phyloP scores from a whole-genome alignment of 1,140 invertebrate genomes.

The Akabosia matsudoensis region DNA sequence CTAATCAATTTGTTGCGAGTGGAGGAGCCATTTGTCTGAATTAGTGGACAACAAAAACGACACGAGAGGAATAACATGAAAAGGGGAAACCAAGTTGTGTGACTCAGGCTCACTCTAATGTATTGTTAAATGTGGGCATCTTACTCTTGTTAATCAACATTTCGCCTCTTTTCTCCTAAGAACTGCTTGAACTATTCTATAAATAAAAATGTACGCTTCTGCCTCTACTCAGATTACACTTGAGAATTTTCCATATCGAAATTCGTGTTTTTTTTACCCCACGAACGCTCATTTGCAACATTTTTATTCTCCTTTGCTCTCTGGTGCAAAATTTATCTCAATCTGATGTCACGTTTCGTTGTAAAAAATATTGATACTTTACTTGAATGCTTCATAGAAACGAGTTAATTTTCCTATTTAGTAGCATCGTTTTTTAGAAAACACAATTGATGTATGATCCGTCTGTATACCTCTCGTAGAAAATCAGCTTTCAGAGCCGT shows the following conservation, averaged over 20 bases:
- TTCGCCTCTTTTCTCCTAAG: conserved; percentile 1
- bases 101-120: conserved; percentile 14
- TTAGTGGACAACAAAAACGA: conserved; percentile 45
- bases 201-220: background rate
- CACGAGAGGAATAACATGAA: background rate
- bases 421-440: background rate
- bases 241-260: background rate
- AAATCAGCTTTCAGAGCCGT: too few relatives aligned
- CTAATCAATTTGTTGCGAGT: conserved; percentile 46
- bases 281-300: conserved; percentile 23
- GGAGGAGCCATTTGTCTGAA: conserved; percentile 48
- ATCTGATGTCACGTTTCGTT: conserved; percentile 29
- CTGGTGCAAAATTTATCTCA: conserved; percentile 47
- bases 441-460: too few relatives aligned
- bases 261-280: too few relatives aligned
- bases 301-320: conserved; percentile 43
- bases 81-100: conserved; percentile 13
- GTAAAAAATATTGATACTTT: background rate
- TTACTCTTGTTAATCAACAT: conserved; percentile 14
- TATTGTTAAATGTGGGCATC: conserved; percentile 10
- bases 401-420: background rate
- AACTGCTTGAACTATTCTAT: background rate
- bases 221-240: too few relatives aligned
- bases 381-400: too few relatives aligned
- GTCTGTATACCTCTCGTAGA: too few relatives aligned